Conservation (phyloP, 2,797 vertebrate genomes). For the Lacerta bilineata region DNA sequence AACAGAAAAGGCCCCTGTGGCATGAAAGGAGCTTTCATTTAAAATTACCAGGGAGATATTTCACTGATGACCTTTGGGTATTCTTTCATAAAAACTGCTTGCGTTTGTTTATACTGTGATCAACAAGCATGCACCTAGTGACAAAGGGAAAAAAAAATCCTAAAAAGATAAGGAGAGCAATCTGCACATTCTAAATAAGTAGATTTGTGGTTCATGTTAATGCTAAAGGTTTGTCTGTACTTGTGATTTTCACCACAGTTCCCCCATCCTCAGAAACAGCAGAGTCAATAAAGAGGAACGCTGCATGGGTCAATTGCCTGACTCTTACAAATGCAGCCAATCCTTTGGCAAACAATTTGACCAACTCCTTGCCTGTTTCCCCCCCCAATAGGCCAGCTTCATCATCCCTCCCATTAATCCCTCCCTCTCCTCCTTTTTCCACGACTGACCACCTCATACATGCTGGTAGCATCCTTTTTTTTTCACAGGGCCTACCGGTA, state of each 20-base stretch:
- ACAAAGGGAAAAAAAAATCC: background rate
- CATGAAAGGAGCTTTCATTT: slow-evolving; percentile 13
- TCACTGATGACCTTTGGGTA: slow-evolving; percentile 10
- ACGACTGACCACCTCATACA: background rate
- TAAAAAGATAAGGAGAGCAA: background rate
- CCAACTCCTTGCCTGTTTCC: background rate
- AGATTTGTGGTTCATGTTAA: background rate
- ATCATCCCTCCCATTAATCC: background rate
- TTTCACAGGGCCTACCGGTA: too few species aligned
- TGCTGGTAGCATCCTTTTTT: background rate
- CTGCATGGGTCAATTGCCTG: background rate
- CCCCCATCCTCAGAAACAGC: background rate
- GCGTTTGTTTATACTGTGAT: background rate
- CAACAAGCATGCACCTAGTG: background rate
- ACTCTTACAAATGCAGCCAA: background rate
- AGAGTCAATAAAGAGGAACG: background rate
- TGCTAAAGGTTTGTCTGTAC: background rate
- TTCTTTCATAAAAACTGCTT: slow-evolving; percentile 14
- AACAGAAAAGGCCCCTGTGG: slow-evolving; percentile 30
- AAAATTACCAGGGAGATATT: background rate
- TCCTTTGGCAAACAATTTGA: background rate
- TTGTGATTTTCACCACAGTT: background rate
- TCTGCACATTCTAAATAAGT: background rate
- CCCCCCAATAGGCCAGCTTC: background rate
- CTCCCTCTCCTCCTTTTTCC: background rate